Evolutionary conservation across 2,113 vertebrate genomes (phyloP), one percentile per base, ranked within the genome.

Genomic region (Promerops cafer): DNA sequence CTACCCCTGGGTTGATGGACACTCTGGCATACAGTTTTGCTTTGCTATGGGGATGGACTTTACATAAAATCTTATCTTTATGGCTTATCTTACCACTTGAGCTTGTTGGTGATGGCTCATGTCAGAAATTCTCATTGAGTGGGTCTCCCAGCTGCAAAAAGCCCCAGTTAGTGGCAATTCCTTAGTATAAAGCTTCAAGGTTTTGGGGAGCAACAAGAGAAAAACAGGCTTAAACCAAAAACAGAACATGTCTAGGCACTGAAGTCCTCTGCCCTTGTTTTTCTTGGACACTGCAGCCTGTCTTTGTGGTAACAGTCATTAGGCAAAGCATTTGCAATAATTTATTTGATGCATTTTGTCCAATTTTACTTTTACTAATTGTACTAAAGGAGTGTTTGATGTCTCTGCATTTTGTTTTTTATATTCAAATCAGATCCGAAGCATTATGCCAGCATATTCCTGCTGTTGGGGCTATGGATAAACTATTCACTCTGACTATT

Each of bases 391-490:
- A 69, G 22, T 75, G 53, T 93, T 89, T 93, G 83, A 94, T 82
- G 65, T 91, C 33, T 93, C 69, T 78, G 10, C 59, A 6, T 59
- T 65, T 64, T 74, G 60, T 61, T 63, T 60, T 87, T 47, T 66
- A 24, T 93, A 79, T 72, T 92, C 89, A 91, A 39, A 85, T 89
- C 42, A 45, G 49, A 85, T 42, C 37, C 0, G 1, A 69, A 91
- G 59, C 26, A 22, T 83, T 65, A 45, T 65, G 89, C 86, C 69
- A 94, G 49, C 52, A 23, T 70, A 54, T 87, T 89, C 72, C 65
- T 95, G 65, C 81, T 91, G 68, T 89, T 91, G 65, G 70, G 89
- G 74, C 82, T 95, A 42, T 69, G 91, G 93, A 63, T 76, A 80
- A 95, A 83, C 89, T 89, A 30, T 91, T 93, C 10, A 0, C 65